phyloP scores from a whole-genome alignment of 1,140 invertebrate species.

The Rhysida immarginata region DNA sequence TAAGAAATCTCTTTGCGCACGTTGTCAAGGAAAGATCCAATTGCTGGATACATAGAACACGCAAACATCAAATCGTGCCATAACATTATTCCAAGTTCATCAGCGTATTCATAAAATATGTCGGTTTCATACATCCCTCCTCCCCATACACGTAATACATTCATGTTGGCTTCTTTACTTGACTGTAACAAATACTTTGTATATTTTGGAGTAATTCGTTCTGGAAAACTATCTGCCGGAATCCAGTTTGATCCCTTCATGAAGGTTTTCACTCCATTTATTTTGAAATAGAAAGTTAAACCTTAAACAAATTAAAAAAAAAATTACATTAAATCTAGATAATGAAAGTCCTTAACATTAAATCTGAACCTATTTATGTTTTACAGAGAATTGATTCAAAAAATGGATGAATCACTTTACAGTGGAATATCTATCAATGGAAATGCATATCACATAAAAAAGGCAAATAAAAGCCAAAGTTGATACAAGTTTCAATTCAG shows the following conservation, averaged over 20 bases:
- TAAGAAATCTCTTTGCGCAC: constrained; percentile 65
- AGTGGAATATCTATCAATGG: too few species aligned
- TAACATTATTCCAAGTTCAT: constrained; percentile 21
- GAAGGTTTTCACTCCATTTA: constrained; percentile 82
- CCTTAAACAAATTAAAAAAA: constrained; percentile 38
- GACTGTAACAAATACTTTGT: constrained; percentile 44
- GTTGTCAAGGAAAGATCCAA: constrained; percentile 48
- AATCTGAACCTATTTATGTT: too few species aligned
- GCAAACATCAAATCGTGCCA: constrained; percentile 88
- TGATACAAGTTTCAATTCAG: too few species aligned
- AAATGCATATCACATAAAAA: too few species aligned
- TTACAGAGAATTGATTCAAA: too few species aligned
- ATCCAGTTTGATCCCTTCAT: constrained; percentile 95
- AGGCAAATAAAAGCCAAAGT: too few species aligned
- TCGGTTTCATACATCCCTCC: constrained; percentile 91
- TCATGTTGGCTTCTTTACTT: constrained; percentile 67
- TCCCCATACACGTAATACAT: constrained; percentile 92
- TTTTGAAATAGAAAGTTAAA: constrained; percentile 68
- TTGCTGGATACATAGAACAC: constrained; percentile 82
- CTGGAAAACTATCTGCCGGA: constrained; percentile 73
- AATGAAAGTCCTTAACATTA: too few species aligned
- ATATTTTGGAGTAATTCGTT: constrained; percentile 41
- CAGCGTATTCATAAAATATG: constrained; percentile 55
- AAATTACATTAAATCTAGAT: too few species aligned
- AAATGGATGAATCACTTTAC: too few species aligned